Base-by-base conservation (phyloP, 1,140 invertebrate genomes). In the Aricia agestis region DNA sequence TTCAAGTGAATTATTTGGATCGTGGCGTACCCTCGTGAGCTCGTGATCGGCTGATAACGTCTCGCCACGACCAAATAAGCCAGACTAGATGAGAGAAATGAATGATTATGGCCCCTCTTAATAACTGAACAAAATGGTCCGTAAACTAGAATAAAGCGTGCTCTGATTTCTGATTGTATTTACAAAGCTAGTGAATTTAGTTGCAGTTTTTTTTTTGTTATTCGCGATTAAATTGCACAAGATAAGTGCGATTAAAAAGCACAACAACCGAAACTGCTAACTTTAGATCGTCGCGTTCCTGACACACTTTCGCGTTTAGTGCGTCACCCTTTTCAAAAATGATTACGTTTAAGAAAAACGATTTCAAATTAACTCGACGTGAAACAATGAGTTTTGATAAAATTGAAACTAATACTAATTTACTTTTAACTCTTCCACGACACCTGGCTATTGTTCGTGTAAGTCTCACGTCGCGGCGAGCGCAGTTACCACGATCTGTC, bases 41-140 rank as follows among this genome's bases (percentile, higher is more conserved):
- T 72, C 58, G 72, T 73, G 70, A 77, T 70, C 70, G 9, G 13
- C 15, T 63, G 74, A 76, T 75, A 77, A 67, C 66, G 52, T 72
- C 68, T 69, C 42, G 66, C 52, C 72, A 72, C 72, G 74, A 73
- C 70, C 65, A 67, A 76, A 72, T 70, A 72, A 69, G 70, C 58
- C 15, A 19, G 42, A 61, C 57, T 59, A 17, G 58, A 59, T n/a
- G 18, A 18, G 17, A 25, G 59, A 63, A 63, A 63, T 63, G 59
- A 19, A 25, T 25, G 59, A 19, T 63, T 25, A 63, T 63, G 11
- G 18, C 59, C 18, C 10, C 19, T 25, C 59, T 67, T 42, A 45
- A 42, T 67, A 45, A 42, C 9, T 18, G 36, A 36, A 9, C 36
- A 36, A 5, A 36, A 36, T 31, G 10, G 17, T 67, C 19, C 11